phyloP scores from a whole-genome alignment of 2,113 vertebrate species.

The Orientallactaga bullata region DNA sequence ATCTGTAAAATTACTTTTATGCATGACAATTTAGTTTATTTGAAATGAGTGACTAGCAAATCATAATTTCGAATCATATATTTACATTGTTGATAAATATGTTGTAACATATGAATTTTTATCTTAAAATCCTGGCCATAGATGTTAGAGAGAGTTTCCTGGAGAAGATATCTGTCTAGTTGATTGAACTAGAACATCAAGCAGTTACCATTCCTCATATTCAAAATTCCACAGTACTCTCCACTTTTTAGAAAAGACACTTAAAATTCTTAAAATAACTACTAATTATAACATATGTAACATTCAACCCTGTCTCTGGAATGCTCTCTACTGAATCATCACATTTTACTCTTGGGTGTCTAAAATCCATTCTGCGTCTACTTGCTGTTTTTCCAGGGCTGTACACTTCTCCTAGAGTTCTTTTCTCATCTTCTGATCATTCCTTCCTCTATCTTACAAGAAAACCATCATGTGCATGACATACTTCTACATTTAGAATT shows the following conservation, averaged over 20 bases:
- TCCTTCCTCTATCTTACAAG: not conserved
- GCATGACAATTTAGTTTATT: conserved; percentile 1
- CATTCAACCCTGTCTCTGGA: not conserved
- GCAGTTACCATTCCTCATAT: not conserved
- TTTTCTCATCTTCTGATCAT: not conserved
- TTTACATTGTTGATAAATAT: not conserved
- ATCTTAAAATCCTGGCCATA: not conserved
- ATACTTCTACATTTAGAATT: not conserved
- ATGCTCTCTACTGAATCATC: not conserved
- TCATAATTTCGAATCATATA: not conserved
- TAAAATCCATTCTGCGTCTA: not conserved
- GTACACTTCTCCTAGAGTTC: not conserved
- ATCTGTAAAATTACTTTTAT: not conserved
- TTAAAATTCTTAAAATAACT: not conserved
- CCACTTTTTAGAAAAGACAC: not conserved
- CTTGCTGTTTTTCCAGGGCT: not conserved
- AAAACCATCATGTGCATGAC: not conserved
- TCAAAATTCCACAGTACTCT: not conserved
- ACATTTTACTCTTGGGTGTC: not conserved
- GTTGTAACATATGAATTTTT: not conserved
- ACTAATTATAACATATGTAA: not conserved
- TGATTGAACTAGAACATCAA: not conserved
- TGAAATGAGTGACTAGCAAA: not conserved
- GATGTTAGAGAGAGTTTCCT: not conserved
- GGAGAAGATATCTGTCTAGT: not conserved